Evolutionary conservation across 2,888 invertebrate species (phyloP).

Genomic region (Ctenicera cuprea): DNA sequence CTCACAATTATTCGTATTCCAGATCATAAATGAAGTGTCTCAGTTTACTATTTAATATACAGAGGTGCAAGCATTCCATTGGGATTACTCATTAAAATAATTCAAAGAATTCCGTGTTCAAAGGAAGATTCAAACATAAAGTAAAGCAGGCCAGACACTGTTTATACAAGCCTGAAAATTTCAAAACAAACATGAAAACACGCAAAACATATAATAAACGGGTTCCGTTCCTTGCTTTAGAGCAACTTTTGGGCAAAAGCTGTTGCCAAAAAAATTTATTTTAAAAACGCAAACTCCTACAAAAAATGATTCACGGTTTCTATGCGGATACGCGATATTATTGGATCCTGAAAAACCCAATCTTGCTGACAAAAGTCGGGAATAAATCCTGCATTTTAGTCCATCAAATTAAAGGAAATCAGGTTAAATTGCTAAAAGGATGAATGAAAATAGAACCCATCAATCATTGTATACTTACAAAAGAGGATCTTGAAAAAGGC

Average conservation of each 20-base stretch:
- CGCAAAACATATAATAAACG: conserved; percentile 18
- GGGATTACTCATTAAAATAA: conserved; percentile 17
- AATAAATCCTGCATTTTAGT: neutral
- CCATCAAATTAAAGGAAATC: conserved; percentile 17
- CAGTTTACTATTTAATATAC: conserved; percentile 17
- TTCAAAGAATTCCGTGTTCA: neutral
- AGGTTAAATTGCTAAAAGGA: conserved; percentile 3
- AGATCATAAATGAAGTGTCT: conserved; percentile 22
- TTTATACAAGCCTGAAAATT: conserved; percentile 24
- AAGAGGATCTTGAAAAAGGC: conserved; percentile 60
- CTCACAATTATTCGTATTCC: conserved; percentile 39
- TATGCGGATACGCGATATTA: conserved; percentile 27
- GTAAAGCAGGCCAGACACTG: conserved; percentile 17
- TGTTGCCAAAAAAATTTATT: conserved; percentile 19
- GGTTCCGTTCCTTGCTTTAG: neutral
- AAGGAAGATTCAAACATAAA: conserved; percentile 10
- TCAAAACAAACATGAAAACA: conserved; percentile 29
- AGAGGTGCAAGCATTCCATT: conserved; percentile 19
- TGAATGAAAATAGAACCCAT: conserved; percentile 38
- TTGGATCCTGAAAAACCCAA: conserved; percentile 20
- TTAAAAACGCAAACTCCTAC: conserved; percentile 22
- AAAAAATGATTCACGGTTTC: conserved; percentile 30
- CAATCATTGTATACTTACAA: conserved; percentile 57
- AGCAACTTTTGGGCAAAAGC: conserved; percentile 22
- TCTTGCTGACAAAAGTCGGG: neutral